Base-by-base conservation (phyloP, 2,113 vertebrate genomes). In the Rana temporaria region DNA sequence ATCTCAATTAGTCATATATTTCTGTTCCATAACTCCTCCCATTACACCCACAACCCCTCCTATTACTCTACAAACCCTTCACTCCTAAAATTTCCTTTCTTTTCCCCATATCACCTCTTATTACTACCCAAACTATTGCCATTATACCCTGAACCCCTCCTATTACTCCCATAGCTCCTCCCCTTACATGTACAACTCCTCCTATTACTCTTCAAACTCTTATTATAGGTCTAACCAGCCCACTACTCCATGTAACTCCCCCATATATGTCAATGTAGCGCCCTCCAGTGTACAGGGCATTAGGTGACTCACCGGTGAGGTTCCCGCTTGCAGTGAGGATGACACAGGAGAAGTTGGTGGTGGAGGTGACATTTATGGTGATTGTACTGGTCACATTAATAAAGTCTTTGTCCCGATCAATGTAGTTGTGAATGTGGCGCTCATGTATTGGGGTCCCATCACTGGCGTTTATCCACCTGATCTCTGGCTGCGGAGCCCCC, bases 321-420 rank as follows among this genome's bases (percentile, higher is more conserved):
- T 73, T 82, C 4, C 26, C 52, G 8, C 17, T 14, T 14, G 26
- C 32, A 1, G 60, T 82, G 8, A 32, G 8, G 17, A 82, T n/a
- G 38, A 30, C 22, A 64, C 80, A 82, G 5, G 38, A 26, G 11
- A 82, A 19, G 42, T 66, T 66, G 62, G 57, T 8, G 7, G 62
- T 20, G 24, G 60, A 62, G 15, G 80, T 74, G 24, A 74, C 20
- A 30, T 73, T 82, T 15, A 82, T 20, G 8, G 26, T 66, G 60
- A 82, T 34, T 7, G 70, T 66, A 52, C 70, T 66, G 62, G 30
- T 38, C 42, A 74, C 62, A 57, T 59, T 74, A 5, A 73, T 17
- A 14, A 66, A 5, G 3, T 65, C 30, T 1, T 20, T 30, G 14
- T 32, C 24, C 12, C 22, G 19, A 17, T 34, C 18, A 16, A 24